Percentiles rank a stretch among this genome's conserved stretches.
phyloP scores from a whole-genome alignment of 2,797 vertebrate genomes.

The Halcyon badia region DNA sequence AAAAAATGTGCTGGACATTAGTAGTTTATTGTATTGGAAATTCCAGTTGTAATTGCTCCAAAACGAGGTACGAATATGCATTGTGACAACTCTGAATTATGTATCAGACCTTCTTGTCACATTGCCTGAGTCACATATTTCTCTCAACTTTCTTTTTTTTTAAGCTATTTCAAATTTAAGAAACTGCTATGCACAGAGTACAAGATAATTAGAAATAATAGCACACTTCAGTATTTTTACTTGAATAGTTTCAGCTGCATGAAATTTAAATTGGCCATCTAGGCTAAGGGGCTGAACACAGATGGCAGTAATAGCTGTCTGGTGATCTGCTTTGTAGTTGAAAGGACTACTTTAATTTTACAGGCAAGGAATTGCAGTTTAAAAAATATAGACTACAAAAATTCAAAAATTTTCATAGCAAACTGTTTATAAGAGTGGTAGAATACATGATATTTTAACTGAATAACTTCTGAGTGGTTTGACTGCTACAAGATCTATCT shows the following conservation, averaged over 20 bases:
- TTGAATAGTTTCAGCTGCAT: not conserved
- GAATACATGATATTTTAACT: not conserved
- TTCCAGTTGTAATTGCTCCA: not conserved
- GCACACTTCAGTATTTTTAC: constrained; percentile 2
- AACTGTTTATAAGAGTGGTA: not conserved
- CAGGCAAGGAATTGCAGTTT: not conserved
- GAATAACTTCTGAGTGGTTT: not conserved
- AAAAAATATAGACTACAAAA: not conserved
- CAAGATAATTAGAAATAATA: constrained; percentile 43
- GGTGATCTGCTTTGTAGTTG: not conserved
- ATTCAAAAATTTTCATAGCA: not conserved
- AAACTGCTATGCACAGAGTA: not conserved
- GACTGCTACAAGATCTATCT: not conserved
- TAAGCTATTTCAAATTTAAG: not conserved
- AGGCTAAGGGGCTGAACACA: not conserved
- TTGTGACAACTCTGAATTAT: not conserved
- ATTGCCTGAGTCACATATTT: not conserved
- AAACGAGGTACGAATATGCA: not conserved
- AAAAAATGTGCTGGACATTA: not conserved
- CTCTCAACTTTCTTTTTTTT: not conserved
- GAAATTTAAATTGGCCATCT: not conserved
- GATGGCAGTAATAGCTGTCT: not conserved
- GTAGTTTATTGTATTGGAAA: not conserved
- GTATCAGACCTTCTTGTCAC: constrained; percentile 13
- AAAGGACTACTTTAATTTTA: not conserved